Base-by-base conservation (phyloP, 2,797 vertebrate genomes). In the Diplodus puntazzo region DNA sequence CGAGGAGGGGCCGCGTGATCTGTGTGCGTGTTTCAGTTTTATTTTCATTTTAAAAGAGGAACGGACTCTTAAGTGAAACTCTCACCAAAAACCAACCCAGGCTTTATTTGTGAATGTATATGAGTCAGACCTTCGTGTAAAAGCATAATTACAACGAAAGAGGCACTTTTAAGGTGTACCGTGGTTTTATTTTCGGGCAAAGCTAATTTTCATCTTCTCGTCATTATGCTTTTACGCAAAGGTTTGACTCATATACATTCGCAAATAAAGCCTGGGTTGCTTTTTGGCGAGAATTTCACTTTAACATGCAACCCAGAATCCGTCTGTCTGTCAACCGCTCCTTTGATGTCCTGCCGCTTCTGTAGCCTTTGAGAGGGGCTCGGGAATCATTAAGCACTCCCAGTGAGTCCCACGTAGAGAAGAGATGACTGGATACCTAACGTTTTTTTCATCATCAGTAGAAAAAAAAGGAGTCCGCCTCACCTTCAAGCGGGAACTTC, bases 301-400 rank as follows among this genome's bases (percentile, higher is more conserved):
- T 25, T 25, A 93, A 91, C 88, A 92, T 91, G 88, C 90, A 85
- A 81, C 84, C 87, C 79, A 42, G 82, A 86, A 84, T 86, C 82
- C 72, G 87, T 87, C 86, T 89, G 87, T 91, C 93, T 87, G 89
- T 93, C 92, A 94, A 75, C 72, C 48, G 16, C 63, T 68, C 93
- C 27, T 94, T 94, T 95, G 89, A 95, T 92, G 91, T 94, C 87
- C 87, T 88, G 88, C 91, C 82, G 87, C 89, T 78, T 88, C 76
- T 83, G 82, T 59, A 88, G 82, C 87, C 91, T 93, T 90, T 93
- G 84, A 92, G 90, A 83, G 79, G 79, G 77, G 79, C 79, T 80
- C 9, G 75, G 80, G 77, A 83, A 89, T 93, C 92, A 92, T 94
- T 93, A 92, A 85, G 87, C 87, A 83, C 82, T 81, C 87, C 81